These are phyloP conservation scores for Leptinotarsa defecta DNA, from an alignment of 1,140 invertebrate species.

Conservation along the genomic window DNA sequence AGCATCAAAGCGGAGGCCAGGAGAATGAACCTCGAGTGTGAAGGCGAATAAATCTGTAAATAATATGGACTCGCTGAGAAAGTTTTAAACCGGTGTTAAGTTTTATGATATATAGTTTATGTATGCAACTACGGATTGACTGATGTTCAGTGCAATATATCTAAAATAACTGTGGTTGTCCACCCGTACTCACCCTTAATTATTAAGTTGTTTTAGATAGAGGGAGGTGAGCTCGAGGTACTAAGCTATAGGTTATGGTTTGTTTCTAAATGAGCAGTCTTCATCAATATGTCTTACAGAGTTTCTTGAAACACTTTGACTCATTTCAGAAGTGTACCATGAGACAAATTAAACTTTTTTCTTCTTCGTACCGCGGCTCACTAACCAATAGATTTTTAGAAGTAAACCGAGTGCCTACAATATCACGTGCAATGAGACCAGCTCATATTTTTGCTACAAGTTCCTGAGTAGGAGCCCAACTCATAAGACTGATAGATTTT, in stretches of 20 bases:
- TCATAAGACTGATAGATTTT: constrained; percentile 57
- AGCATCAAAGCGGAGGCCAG: constrained; percentile 47
- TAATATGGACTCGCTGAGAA: constrained; percentile 44
- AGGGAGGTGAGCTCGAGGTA: constrained; percentile 3
- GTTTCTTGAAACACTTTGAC: too few relatives aligned
- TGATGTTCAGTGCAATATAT: constrained; percentile 56
- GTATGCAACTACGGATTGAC: constrained; percentile 47
- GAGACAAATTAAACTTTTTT: background rate
- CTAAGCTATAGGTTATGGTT: too few relatives aligned
- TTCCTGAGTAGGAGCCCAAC: constrained; percentile 50
- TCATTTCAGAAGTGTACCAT: too few relatives aligned
- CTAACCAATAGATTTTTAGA: constrained; percentile 6
- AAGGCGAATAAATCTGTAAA: constrained; percentile 37
- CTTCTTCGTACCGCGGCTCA: background rate
- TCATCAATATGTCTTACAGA: too few relatives aligned
- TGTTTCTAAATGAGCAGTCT: too few relatives aligned
- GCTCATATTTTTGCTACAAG: constrained; percentile 55
- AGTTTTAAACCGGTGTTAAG: constrained; percentile 56
- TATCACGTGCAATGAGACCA: constrained; percentile 41
- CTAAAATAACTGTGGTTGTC: constrained; percentile 36
- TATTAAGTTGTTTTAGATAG: constrained; percentile 32
- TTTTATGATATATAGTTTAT: constrained; percentile 54
- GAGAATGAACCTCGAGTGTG: constrained; percentile 47
- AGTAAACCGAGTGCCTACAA: constrained; percentile 35
- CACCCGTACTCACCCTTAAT: constrained; percentile 53